Evolutionary conservation across 2,797 vertebrate genomes (phyloP).

Genomic region (Malacoraja senta): DNA sequence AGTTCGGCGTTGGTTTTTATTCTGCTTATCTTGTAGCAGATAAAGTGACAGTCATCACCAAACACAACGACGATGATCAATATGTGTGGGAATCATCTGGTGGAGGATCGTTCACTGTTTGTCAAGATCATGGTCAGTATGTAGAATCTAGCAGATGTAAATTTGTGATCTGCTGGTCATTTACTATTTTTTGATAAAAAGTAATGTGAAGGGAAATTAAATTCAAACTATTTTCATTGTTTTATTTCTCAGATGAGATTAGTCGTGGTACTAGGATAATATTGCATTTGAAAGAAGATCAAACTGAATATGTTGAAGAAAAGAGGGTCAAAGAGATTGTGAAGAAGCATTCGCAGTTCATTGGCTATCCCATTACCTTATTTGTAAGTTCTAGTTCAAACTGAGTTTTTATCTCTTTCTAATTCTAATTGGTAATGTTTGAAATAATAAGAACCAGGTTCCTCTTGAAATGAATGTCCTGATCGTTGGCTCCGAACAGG

Average conservation of each 20-base stretch:
- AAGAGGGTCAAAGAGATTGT: constrained; percentile 81
- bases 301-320: constrained; percentile 83
- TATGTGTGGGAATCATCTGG: constrained; percentile 68
- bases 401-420: too few species aligned
- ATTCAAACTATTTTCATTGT: neutral
- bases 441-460: too few species aligned
- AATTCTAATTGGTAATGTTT: too few species aligned
- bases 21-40: constrained; percentile 66
- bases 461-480: neutral
- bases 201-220: neutral
- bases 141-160: too few species aligned
- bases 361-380: constrained; percentile 87
- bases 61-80: constrained; percentile 65
- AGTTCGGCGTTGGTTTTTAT: constrained; percentile 69
- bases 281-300: constrained; percentile 87
- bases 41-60: constrained; percentile 62
- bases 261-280: constrained; percentile 83
- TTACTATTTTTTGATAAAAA: too few species aligned
- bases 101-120: constrained; percentile 61
- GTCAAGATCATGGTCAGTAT: constrained; percentile 56
- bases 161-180: too few species aligned
- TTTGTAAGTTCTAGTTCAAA: constrained; percentile 61
- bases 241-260: constrained; percentile 60
- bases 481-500: constrained; percentile 45
- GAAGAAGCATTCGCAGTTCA: constrained; percentile 95